These are phyloP conservation scores for Atrichornis clamosus DNA, from an alignment of 2,113 vertebrate genomes.

Conservation along the genomic window DNA sequence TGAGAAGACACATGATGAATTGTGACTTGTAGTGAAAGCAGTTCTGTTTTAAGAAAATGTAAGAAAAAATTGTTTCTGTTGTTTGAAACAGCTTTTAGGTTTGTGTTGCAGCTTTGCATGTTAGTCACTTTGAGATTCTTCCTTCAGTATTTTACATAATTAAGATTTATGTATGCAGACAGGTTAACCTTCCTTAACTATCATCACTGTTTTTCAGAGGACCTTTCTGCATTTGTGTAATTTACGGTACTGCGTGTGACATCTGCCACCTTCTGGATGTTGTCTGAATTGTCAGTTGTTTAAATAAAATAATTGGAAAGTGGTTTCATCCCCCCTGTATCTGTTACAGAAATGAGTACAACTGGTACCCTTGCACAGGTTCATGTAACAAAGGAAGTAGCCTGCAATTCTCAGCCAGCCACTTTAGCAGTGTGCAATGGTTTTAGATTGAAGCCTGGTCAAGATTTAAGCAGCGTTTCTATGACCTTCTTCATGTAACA, in stretches of 20 bases:
- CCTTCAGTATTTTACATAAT: not conserved
- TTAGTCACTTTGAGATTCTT: not conserved
- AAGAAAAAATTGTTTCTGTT: not conserved
- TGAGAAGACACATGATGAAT: not conserved
- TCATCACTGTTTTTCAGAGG: not conserved
- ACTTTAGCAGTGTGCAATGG: rapidly evolving
- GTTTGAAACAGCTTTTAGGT: not conserved
- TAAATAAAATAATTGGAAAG: not conserved
- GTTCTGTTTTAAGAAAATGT: not conserved
- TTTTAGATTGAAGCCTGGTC: not conserved
- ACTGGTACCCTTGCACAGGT: not conserved
- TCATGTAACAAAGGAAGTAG: not conserved
- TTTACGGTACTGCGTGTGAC: not conserved
- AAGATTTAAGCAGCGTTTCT: not conserved
- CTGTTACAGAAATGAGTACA: not conserved
- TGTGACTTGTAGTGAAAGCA: not conserved
- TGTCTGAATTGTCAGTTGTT: not conserved
- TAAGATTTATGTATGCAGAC: not conserved
- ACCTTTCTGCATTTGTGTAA: not conserved
- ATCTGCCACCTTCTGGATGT: constrained; percentile 64
- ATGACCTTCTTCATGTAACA: not conserved
- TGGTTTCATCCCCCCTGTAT: not conserved
- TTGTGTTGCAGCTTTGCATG: not conserved
- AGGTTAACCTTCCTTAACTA: not conserved
- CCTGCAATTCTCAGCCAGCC: not conserved